A percentile compares a stretch with the other conserved stretches of the same genome.
Evolutionary conservation across 2,888 invertebrate genomes (phyloP).

Genomic region (Tanypteryx hageni): DNA sequence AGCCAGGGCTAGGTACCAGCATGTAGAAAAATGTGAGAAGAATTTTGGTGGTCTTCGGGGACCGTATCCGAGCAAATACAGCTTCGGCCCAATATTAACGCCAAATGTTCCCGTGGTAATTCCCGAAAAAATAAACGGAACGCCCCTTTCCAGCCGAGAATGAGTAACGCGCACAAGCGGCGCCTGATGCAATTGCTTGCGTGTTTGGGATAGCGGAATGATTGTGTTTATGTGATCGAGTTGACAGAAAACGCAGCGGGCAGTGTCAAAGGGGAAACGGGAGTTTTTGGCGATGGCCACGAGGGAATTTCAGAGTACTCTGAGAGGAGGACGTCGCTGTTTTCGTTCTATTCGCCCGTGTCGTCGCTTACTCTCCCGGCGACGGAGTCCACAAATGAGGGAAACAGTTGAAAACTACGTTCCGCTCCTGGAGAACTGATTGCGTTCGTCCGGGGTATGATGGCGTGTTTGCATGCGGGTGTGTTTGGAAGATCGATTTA

Average conservation of each 20-base stretch:
- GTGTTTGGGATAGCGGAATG: neutral
- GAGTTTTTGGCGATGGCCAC: neutral
- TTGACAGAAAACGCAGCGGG: neutral
- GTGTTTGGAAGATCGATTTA: neutral
- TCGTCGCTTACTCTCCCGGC: no score
- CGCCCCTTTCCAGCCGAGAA: neutral
- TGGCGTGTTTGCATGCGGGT: neutral
- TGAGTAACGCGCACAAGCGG: neutral
- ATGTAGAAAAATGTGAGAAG: no score
- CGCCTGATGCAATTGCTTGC: neutral
- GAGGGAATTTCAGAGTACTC: neutral
- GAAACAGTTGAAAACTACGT: neutral
- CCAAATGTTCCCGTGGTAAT: no score
- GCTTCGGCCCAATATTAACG: no score
- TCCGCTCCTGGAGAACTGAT: neutral
- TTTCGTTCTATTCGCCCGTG: neutral
- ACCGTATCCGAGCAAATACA: no score
- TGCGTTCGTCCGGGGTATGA: neutral
- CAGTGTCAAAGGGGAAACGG: neutral
- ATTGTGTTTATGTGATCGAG: neutral
- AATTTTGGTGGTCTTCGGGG: no score
- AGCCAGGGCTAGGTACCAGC: no score
- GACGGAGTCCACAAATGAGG: no score
- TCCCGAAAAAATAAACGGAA: neutral
- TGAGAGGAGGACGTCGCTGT: neutral